phyloP scores from a whole-genome alignment of 2,888 invertebrate genomes.

The Rhamnusium bicolor region DNA sequence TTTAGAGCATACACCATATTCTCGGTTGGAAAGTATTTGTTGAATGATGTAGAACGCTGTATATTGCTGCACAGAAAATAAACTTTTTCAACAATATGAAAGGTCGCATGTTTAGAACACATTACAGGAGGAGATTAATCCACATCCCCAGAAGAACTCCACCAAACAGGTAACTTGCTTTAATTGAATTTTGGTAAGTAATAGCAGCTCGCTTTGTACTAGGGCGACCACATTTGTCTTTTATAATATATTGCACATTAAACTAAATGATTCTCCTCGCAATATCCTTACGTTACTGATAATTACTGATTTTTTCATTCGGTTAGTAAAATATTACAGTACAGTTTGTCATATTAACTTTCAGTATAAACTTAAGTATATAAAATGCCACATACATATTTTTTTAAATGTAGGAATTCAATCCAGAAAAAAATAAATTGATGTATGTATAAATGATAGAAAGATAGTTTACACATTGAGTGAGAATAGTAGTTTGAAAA shows the following conservation, averaged over 20 bases:
- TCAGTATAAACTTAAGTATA: too few species aligned
- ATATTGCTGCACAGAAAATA: constrained; percentile 49
- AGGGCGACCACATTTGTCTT: neutral
- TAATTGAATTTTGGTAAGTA: constrained; percentile 51
- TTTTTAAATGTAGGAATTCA: neutral
- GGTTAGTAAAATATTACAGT: too few species aligned
- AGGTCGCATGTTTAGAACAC: constrained; percentile 57
- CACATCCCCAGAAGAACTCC: constrained; percentile 40
- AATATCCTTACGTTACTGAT: neutral
- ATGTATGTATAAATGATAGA: neutral
- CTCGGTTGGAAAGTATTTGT: constrained; percentile 22
- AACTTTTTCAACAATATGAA: constrained; percentile 50
- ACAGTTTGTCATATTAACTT: too few species aligned
- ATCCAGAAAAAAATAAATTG: neutral
- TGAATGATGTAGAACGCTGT: constrained; percentile 52
- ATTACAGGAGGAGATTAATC: constrained; percentile 55
- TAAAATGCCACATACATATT: too few species aligned
- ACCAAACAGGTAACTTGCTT: constrained; percentile 47
- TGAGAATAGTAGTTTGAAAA: constrained; percentile 45
- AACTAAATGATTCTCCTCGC: neutral
- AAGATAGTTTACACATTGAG: constrained; percentile 13
- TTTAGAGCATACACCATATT: constrained; percentile 12
- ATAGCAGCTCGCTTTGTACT: constrained; percentile 14
- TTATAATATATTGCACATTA: constrained; percentile 11
- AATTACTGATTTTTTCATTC: neutral